Evolutionary conservation across 2,113 vertebrate species (phyloP).

Genomic region (Gobiocypris rarus): DNA sequence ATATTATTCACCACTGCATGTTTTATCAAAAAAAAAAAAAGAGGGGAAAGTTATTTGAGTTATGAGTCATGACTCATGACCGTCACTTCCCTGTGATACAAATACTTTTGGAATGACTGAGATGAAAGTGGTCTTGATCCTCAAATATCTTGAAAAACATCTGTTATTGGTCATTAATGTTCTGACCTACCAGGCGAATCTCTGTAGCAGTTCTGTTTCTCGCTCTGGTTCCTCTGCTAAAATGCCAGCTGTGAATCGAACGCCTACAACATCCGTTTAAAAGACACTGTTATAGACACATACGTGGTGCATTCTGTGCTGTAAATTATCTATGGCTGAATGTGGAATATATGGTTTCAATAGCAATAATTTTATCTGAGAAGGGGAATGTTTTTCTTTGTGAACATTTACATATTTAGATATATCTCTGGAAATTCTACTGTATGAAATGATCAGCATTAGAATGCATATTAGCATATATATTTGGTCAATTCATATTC

Average conservation of each 20-base stretch:
- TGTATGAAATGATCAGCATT: neutral
- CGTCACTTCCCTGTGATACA: neutral
- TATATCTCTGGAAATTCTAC: neutral
- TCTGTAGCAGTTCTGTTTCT: neutral
- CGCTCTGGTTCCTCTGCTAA: conserved; percentile 22
- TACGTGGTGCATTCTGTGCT: neutral
- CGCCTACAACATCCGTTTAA: conserved; percentile 13
- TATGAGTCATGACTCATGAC: neutral
- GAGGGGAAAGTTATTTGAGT: neutral
- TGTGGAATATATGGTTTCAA: conserved; percentile 32
- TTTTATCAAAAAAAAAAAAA: neutral
- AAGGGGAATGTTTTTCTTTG: neutral
- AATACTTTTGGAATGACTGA: conserved; percentile 10
- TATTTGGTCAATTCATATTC: conserved; percentile 24
- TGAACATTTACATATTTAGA: conserved; percentile 13
- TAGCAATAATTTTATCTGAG: neutral
- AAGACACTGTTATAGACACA: neutral
- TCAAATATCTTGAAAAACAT: conserved; percentile 11
- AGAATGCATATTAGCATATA: conserved; percentile 7
- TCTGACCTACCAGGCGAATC: conserved; percentile 23
- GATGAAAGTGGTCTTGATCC: conserved; percentile 9
- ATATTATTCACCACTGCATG: neutral
- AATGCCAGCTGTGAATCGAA: conserved; percentile 25
- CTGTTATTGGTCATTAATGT: conserved; percentile 13
- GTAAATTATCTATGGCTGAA: neutral